These are phyloP conservation scores for Tribolium castaneum DNA, from an alignment of 1,140 invertebrate species.

Conservation along the genomic window DNA sequence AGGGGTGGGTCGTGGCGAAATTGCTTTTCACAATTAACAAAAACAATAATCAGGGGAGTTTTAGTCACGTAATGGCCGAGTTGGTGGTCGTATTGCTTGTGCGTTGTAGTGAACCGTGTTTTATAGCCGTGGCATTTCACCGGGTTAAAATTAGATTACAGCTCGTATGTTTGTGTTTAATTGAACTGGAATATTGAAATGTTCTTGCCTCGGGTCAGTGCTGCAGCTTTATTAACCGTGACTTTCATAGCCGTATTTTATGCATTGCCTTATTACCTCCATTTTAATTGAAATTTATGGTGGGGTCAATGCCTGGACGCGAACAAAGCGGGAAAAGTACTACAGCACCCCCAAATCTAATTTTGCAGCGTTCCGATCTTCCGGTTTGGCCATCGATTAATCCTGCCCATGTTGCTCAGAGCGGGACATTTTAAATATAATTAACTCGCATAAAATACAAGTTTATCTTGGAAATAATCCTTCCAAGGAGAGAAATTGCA, in stretches of 20 bases:
- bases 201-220: conserved; percentile 46
- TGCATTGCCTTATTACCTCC: conserved; percentile 39
- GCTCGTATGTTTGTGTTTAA: conserved; percentile 47
- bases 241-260: conserved; percentile 40
- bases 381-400: conserved; percentile 6
- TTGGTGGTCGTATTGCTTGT: conserved; percentile 9
- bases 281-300: conserved; percentile 42
- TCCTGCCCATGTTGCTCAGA: neutral
- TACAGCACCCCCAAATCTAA: conserved; percentile 1
- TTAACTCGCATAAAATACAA: conserved; percentile 29
- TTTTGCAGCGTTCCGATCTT: neutral
- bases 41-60: conserved; percentile 35
- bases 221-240: conserved; percentile 41
- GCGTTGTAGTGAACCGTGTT: conserved; percentile 38
- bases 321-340: neutral
- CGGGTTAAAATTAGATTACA: conserved; percentile 47
- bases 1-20: neutral
- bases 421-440: conserved; percentile 5
- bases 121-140: conserved; percentile 42
- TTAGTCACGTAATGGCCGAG: conserved; percentile 31
- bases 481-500: conserved; percentile 13
- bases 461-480: conserved; percentile 25
- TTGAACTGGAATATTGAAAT: conserved; percentile 48
- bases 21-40: conserved; percentile 36
- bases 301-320: neutral